Conservation (phyloP, 2,797 vertebrate genomes). For the Botia almorhae region DNA sequence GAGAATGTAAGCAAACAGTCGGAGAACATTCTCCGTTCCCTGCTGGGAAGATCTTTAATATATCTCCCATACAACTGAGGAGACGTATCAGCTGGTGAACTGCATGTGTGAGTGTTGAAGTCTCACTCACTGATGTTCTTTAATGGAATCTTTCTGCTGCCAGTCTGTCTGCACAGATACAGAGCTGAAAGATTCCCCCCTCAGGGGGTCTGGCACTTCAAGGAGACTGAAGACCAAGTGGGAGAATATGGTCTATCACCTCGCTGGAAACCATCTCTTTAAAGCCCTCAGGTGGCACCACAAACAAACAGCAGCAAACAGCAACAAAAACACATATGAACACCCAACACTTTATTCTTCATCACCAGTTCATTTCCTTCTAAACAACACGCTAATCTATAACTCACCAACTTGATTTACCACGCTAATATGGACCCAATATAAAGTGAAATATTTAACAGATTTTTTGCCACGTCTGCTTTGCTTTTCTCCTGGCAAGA, state of each 20-base stretch:
- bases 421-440: conserved; percentile 36
- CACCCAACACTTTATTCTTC: neutral
- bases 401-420: conserved; percentile 39
- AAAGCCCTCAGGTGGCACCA: conserved; percentile 16
- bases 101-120: neutral
- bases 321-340: neutral
- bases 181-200: conserved; percentile 4
- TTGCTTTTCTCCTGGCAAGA: conserved; percentile 46
- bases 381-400: conserved; percentile 18
- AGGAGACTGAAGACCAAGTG: conserved; percentile 17
- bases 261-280: conserved; percentile 11
- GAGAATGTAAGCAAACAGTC: too few relatives aligned
- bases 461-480: conserved; percentile 28
- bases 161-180: neutral
- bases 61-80: neutral
- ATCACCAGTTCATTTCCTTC: conserved; percentile 21
- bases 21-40: too few relatives aligned
- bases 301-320: conserved; percentile 17
- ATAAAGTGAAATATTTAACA: conserved; percentile 52
- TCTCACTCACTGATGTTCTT: neutral
- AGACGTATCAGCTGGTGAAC: neutral
- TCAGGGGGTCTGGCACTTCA: conserved; percentile 33
- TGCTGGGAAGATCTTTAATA: too few relatives aligned
- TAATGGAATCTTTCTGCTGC: conserved; percentile 7
- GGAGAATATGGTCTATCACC: conserved; percentile 8